Evolutionary conservation across 1,140 invertebrate genomes (phyloP), one percentile per base, ranked within the genome.

Genomic region (Pygmarrhopalites habei): DNA sequence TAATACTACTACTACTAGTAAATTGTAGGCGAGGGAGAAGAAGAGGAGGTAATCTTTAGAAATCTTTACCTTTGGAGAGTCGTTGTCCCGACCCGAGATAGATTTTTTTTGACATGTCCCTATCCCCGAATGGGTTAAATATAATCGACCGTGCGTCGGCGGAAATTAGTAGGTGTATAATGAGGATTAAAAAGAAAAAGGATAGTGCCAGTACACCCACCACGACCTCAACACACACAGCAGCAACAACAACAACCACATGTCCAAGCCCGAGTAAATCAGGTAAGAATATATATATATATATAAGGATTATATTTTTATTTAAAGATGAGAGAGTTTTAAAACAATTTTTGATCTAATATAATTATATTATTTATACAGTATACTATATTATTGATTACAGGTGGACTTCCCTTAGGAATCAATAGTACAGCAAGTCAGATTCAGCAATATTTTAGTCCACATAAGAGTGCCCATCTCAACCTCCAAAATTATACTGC

Each of bases 61-160:
- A n/a, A n/a, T n/a, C n/a, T n/a, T n/a, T n/a, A 7, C 32, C 32
- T 5, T 7, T 35, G 15, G 15, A 7, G 15, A 35, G 32, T 35
- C 15, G 15, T 35, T 35, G 32, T 35, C 5, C 5, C 5, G 44
- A 47, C 44, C 7, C 5, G 44, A 47, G 7, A 25, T 21, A n/a
- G 44, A n/a, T 5, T 5, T 4, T 7, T 10, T 3, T 14, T 10
- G 28, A 52, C 7, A 56, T 56, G 53, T 56, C 53, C 3, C 23
- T 56, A 32, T 56, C 53, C 7, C 53, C 69, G 14, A 64, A 65
- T 23, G 66, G 66, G 15, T 7, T 35, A 15, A 15, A 15, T 26
- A 66, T 71, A 66, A 67, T 71, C 61, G 65, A 67, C 58, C 60
- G 65, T 43, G 69, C 69, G 21, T 68, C 66, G 2, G 69, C 69